Percentiles rank a stretch among this genome's conserved stretches.
These are phyloP conservation scores for Erythrocercus mccallii DNA, from an alignment of 2,113 vertebrate genomes.

Conservation along the genomic window DNA sequence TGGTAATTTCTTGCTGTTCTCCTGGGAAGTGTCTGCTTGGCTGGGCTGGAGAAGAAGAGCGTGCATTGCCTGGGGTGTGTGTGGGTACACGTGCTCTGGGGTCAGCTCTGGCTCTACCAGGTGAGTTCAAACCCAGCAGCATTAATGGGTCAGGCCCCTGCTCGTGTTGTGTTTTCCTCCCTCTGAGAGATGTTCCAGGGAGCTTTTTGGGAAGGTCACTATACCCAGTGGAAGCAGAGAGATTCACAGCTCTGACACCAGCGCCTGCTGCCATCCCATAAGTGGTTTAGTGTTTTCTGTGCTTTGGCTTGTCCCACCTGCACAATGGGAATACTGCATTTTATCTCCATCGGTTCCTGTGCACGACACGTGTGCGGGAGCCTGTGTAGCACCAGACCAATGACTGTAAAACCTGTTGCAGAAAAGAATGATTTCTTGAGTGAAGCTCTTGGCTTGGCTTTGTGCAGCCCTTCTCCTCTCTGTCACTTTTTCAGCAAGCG, in stretches of 20 bases:
- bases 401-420: neutral
- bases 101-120: neutral
- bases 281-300: neutral
- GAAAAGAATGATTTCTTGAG: neutral
- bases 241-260: neutral
- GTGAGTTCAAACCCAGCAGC: neutral
- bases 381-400: neutral
- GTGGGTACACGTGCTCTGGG: neutral
- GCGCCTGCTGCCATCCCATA: rapidly evolving
- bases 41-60: neutral
- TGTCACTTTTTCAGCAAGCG: neutral
- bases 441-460: neutral
- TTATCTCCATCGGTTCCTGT: rapidly evolving
- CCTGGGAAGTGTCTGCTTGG: neutral
- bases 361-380: neutral
- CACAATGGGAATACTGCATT: neutral
- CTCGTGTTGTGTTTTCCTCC: neutral
- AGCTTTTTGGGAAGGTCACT: rapidly evolving
- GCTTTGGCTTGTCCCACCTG: neutral
- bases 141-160: neutral
- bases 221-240: rapidly evolving
- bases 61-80: neutral
- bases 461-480: neutral
- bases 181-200: neutral
- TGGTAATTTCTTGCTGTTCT: neutral